Base-by-base conservation (phyloP, 2,797 vertebrate genomes). In the Chelon auratus region DNA sequence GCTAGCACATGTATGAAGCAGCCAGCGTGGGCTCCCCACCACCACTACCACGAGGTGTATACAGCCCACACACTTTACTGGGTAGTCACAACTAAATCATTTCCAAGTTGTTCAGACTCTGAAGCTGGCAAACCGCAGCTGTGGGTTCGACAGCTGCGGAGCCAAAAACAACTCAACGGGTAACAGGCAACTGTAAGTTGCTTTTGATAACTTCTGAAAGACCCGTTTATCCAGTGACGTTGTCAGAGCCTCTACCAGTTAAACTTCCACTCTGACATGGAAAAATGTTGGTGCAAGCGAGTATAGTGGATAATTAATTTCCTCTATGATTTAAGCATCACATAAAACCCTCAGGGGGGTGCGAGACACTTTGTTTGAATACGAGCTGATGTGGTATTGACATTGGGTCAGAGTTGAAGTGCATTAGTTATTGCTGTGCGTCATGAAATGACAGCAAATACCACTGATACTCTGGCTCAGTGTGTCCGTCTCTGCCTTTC, bases 111-210 rank as follows among this genome's bases (percentile, higher is more conserved):
- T 78, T 81, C 79, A 43, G 76, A 78, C 86, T 87, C 87, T 54
- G 72, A 83, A 84, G 85, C 82, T 86, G 89, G 88, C 79, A 80
- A 81, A 87, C 83, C 79, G 26, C 85, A 87, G 81, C 85, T 89
- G 89, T 74, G 89, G 89, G 72, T 64, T 88, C 54, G 33, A 71
- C 55, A 57, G 57, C 63, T 10, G 57, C 47, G 1, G 0, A 60
- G 91, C 93, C 91, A 92, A 91, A 86, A 91, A 90, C 89, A 93
- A 92, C 91, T 83, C 43, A 0, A 80, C 24, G 81, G 79, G 70
- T 92, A 88, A 77, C 90, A 81, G 79, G 89, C 87, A 68, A 84
- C 81, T 87, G 81, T 56, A 67, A 91, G 87, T 77, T 83, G 82
- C 85, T 86, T 86, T 83, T 85, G 89, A 91, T 87, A 83, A 84